Percentiles rank a stretch among this genome's conserved stretches.
Conservation (phyloP, 2,113 vertebrate genomes). For the Heterotis niloticus region DNA sequence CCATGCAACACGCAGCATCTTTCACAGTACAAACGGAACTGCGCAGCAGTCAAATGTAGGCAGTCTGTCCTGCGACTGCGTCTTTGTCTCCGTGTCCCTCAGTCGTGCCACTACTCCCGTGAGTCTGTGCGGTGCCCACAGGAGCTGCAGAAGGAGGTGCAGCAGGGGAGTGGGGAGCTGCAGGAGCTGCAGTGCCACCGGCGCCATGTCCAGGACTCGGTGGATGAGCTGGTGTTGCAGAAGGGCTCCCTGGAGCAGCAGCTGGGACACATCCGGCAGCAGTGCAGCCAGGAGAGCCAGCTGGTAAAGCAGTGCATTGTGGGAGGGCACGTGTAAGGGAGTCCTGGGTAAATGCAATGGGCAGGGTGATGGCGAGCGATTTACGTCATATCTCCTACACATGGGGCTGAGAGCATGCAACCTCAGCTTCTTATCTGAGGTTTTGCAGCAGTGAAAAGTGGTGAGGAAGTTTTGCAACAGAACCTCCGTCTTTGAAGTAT, state of each 20-base stretch:
- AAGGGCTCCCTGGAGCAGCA: slow-evolving; percentile 86
- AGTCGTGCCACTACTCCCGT: neutral
- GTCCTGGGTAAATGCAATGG: neutral
- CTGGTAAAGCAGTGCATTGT: slow-evolving; percentile 65
- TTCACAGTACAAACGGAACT: too few relatives aligned
- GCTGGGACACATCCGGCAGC: slow-evolving; percentile 77
- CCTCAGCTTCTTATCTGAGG: too few relatives aligned
- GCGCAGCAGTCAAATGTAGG: neutral
- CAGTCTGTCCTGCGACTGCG: neutral
- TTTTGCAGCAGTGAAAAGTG: too few relatives aligned
- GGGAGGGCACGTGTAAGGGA: neutral
- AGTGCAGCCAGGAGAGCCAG: slow-evolving; percentile 83
- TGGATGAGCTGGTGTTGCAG: slow-evolving; percentile 87
- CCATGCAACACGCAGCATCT: too few relatives aligned
- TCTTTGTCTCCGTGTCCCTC: neutral
- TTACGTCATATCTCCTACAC: too few relatives aligned
- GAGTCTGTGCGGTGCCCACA: slow-evolving; percentile 39
- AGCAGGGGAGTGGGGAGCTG: slow-evolving; percentile 77
- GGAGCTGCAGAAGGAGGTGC: slow-evolving; percentile 94
- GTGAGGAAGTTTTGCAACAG: too few relatives aligned
- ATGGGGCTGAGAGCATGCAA: too few relatives aligned
- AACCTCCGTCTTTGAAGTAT: too few relatives aligned
- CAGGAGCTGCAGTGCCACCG: slow-evolving; percentile 83
- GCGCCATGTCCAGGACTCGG: slow-evolving; percentile 82
- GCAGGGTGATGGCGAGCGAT: neutral